Conservation (phyloP, 2,797 vertebrate genomes). For the Spinibarbus caldwelli region DNA sequence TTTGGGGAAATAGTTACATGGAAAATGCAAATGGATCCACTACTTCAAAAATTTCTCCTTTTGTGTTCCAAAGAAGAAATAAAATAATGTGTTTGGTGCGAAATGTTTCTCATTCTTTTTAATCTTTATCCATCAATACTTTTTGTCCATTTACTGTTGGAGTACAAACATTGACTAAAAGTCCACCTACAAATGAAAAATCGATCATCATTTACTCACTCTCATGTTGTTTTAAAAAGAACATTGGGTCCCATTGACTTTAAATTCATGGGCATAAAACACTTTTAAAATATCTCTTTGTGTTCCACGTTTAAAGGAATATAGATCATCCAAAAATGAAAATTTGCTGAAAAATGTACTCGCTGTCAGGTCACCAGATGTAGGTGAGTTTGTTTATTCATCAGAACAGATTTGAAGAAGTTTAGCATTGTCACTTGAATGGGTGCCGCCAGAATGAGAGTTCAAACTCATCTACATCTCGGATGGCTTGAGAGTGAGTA, state of each 20-base stretch:
- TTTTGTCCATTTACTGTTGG: not conserved
- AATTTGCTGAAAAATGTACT: not conserved
- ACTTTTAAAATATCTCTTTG: not conserved
- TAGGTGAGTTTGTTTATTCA: not conserved
- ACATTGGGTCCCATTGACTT: not conserved
- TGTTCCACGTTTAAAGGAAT: conserved; percentile 52
- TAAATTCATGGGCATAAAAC: not conserved
- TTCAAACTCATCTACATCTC: not conserved
- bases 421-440: not conserved
- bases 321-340: not conserved
- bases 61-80: not conserved
- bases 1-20: not conserved
- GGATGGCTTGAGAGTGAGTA: not conserved
- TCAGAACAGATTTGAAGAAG: not conserved
- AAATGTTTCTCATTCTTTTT: not conserved
- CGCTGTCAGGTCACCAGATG: not conserved
- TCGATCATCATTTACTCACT: not conserved
- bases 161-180: not conserved
- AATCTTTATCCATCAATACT: not conserved
- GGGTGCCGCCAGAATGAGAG: not conserved
- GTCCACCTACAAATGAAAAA: not conserved
- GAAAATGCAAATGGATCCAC: not conserved
- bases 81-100: too few relatives aligned
- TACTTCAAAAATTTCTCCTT: not conserved
- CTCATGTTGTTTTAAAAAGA: not conserved